Base-by-base conservation (phyloP, 2,888 invertebrate genomes). In the Chaitophorus viminalis region DNA sequence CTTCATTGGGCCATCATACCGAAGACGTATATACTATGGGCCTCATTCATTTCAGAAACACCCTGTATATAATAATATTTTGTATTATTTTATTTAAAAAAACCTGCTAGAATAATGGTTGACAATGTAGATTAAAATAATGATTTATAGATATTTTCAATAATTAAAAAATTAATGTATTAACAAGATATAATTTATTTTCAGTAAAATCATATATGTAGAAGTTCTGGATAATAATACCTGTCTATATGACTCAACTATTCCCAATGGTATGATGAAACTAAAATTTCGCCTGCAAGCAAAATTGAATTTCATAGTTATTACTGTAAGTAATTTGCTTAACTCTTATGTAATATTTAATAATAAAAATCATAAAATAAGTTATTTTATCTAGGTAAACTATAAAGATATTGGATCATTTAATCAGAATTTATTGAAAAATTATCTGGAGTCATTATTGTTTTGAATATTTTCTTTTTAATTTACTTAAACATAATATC, bases 251-350 rank as follows among this genome's bases (percentile, higher is more conserved):
- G 25, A 75, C 25, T 81, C 87, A 25, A 33, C 2, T 60, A 79
- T 81, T 65, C 87, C 87, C 31, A 79, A 87, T 74, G 87, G 87
- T 74, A 87, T 81, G 74, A 87, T 87, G 87, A 87, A 87, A 81
- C 25, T 87, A n/a, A 87, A 87, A 79, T 74, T 74, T 74, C 87
- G 87, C n/a, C 79, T 87, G 9, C 46, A 87, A 75, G 81, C 87
- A 75, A 87, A 87, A 18, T 87, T 81, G 74, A 81, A 87, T 46
- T 75, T 39, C 11, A 65, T 0, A 21, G 79, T 87, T 75, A 75
- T 87, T 65, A 60, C 36, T 25, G 87, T 87, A 81, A 87, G 81
- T 46, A 52, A 46, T 18, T 0, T 33, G 8, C n/a, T 77, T 68
- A 1, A 46, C 11, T 4, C 8, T 60, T 25, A 25, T 25, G 25